These are phyloP conservation scores for Catamblyrhynchus diadema DNA, from an alignment of 2,797 vertebrate species.

Conservation along the genomic window DNA sequence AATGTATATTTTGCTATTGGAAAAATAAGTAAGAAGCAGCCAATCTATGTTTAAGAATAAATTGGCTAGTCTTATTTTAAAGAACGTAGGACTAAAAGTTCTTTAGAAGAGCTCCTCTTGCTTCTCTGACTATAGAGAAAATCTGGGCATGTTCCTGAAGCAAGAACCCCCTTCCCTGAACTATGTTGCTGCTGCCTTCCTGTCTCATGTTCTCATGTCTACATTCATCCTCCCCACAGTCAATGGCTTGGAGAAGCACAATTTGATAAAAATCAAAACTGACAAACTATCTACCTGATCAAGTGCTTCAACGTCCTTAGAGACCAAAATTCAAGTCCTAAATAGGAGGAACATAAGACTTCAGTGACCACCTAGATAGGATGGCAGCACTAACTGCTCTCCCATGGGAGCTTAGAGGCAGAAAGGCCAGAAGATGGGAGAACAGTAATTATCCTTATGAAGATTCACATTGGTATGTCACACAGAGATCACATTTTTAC, in stretches of 20 bases:
- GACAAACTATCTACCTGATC: not conserved
- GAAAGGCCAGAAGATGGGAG: not conserved
- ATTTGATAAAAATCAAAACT: not conserved
- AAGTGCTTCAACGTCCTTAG: not conserved
- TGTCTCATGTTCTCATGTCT: not conserved
- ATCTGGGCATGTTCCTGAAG: not conserved
- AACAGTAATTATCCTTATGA: not conserved
- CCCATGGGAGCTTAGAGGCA: not conserved
- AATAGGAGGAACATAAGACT: not conserved
- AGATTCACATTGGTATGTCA: not conserved
- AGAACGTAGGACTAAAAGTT: not conserved
- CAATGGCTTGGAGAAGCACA: not conserved
- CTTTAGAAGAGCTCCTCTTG: not conserved
- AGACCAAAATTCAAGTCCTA: not conserved
- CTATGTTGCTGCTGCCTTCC: not conserved
- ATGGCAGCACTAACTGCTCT: not conserved
- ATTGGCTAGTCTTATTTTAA: not conserved
- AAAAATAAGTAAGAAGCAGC: not conserved
- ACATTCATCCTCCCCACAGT: not conserved
- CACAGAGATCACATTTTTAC: not conserved
- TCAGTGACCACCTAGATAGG: not conserved
- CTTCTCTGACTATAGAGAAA: not conserved
- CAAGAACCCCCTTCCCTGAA: not conserved
- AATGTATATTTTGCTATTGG: not conserved
- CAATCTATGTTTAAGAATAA: not conserved